Conservation (phyloP, 2,113 vertebrate species). For the Onychostoma macrolepis region DNA sequence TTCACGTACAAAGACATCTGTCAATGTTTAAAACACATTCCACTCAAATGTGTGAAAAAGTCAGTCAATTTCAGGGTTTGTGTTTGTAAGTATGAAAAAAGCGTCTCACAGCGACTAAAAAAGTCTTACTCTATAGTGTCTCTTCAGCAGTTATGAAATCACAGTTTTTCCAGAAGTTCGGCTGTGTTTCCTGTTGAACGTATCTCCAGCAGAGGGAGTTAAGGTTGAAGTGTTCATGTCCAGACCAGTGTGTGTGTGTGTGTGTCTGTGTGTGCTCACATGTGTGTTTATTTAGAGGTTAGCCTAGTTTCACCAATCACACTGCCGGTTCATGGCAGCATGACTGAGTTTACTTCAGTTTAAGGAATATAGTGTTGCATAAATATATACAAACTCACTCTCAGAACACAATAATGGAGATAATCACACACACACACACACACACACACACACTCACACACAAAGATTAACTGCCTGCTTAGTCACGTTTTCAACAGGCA, state of each 20-base stretch:
- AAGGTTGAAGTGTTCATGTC: slow-evolving; percentile 37
- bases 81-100: slow-evolving; percentile 9
- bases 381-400: slow-evolving; percentile 7
- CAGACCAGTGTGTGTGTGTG: slow-evolving; percentile 25
- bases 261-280: neutral
- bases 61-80: neutral
- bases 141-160: slow-evolving; percentile 16
- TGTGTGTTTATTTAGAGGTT: slow-evolving; percentile 45
- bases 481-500: slow-evolving; percentile 37
- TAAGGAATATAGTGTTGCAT: neutral
- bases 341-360: slow-evolving; percentile 41
- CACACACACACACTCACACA: too few relatives aligned
- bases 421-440: neutral
- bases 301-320: slow-evolving; percentile 49
- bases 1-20: neutral
- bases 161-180: slow-evolving; percentile 10
- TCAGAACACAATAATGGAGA: neutral
- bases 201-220: slow-evolving; percentile 49
- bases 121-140: neutral
- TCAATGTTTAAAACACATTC: slow-evolving; percentile 18
- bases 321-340: slow-evolving; percentile 42
- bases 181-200: neutral
- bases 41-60: slow-evolving; percentile 10
- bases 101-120: neutral
- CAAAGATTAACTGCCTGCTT: slow-evolving; percentile 5